phyloP scores from a whole-genome alignment of 23 tunicate genomes.

The Ciona savignyi region DNA sequence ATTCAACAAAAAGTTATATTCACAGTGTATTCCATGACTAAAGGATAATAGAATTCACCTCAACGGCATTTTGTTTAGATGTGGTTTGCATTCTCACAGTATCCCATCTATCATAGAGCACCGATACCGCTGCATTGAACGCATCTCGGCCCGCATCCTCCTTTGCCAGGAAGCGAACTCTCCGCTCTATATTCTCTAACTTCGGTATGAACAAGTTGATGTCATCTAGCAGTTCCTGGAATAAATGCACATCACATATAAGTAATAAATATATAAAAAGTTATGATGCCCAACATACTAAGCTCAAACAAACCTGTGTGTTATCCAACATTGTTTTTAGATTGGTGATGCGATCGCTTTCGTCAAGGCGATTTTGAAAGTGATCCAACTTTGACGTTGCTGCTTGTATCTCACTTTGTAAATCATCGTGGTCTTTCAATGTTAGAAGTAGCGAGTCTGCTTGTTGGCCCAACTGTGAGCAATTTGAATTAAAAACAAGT shows the following conservation, averaged over 20 bases:
- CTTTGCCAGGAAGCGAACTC: constrained; percentile 44
- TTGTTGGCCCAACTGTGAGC: constrained; percentile 24
- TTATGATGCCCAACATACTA: background rate
- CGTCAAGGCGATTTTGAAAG: constrained; percentile 54
- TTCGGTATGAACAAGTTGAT: constrained; percentile 47
- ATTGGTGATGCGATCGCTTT: constrained; percentile 14
- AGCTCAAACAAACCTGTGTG: constrained; percentile 42
- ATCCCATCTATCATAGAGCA: constrained; percentile 86
- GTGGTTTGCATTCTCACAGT: constrained; percentile 84
- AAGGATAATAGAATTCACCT: constrained; percentile 13
- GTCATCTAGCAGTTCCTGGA: constrained; percentile 54
- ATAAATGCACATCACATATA: no score
- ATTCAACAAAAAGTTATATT: background rate
- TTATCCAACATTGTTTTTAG: constrained; percentile 18
- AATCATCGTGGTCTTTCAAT: constrained; percentile 30
- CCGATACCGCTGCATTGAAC: constrained; percentile 55
- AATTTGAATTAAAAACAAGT: background rate
- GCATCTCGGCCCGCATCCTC: constrained; percentile 51
- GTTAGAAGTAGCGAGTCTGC: constrained; percentile 29
- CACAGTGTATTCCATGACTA: background rate
- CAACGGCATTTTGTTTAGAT: constrained; percentile 66
- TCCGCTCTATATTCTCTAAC: constrained; percentile 53
- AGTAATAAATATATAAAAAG: background rate
- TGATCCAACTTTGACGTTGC: constrained; percentile 41
- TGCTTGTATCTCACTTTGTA: constrained; percentile 32